phyloP scores from a whole-genome alignment of 2,888 invertebrate genomes.

The Agonopterix alstromeriana region DNA sequence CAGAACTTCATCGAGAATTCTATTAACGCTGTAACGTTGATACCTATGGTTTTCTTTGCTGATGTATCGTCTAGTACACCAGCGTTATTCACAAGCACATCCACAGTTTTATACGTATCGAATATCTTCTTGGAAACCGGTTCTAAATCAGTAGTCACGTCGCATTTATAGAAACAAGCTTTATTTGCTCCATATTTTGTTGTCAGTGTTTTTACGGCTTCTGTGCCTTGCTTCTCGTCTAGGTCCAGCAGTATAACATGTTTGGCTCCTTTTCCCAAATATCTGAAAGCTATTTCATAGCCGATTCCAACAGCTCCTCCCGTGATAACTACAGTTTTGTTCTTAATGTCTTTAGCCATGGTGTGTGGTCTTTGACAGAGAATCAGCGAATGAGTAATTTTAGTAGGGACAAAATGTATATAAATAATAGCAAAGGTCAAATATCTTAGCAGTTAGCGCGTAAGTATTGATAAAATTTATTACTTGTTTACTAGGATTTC shows the following conservation, averaged over 20 bases:
- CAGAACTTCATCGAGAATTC: constrained; percentile 56
- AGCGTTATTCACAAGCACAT: constrained; percentile 49
- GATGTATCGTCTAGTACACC: constrained; percentile 25
- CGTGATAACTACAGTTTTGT: constrained; percentile 44
- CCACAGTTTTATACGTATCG: constrained; percentile 29
- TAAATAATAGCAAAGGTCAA: too few species aligned
- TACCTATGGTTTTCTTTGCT: constrained; percentile 14
- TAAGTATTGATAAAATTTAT: too few species aligned
- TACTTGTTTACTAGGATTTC: too few species aligned
- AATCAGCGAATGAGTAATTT: too few species aligned
- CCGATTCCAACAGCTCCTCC: constrained; percentile 75
- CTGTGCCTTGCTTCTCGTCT: constrained; percentile 27
- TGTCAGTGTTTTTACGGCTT: constrained; percentile 40
- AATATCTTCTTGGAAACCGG: constrained; percentile 27
- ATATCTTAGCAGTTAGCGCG: too few species aligned
- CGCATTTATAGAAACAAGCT: constrained; percentile 55
- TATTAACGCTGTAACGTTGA: constrained; percentile 29
- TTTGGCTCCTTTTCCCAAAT: constrained; percentile 49
- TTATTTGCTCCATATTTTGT: constrained; percentile 51
- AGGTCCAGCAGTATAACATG: constrained; percentile 23
- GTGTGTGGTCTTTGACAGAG: background rate
- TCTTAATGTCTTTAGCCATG: background rate
- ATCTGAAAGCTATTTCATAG: constrained; percentile 48
- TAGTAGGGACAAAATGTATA: too few species aligned
- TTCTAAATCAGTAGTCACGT: constrained; percentile 60